These are phyloP conservation scores for Lophotriccus pileatus DNA, from an alignment of 2,797 vertebrate genomes.

Conservation along the genomic window DNA sequence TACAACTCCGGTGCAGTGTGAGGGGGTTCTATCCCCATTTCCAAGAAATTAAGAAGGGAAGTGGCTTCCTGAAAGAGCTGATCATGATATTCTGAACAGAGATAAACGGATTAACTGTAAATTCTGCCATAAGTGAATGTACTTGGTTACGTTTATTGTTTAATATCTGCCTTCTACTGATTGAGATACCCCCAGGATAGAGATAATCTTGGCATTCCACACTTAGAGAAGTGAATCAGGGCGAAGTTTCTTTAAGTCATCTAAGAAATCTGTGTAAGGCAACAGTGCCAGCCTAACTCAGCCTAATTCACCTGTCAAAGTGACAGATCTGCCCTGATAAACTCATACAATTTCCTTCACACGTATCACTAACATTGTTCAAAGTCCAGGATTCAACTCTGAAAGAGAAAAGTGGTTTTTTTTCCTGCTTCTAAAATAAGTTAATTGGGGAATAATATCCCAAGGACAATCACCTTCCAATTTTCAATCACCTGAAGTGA, in stretches of 20 bases:
- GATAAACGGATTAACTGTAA: not conserved
- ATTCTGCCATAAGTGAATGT: not conserved
- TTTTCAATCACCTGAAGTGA: not conserved
- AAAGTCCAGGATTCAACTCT: not conserved
- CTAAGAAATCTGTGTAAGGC: not conserved
- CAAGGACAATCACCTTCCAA: not conserved
- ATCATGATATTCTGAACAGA: not conserved
- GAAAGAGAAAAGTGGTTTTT: not conserved
- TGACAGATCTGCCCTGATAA: not conserved
- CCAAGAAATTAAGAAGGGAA: not conserved
- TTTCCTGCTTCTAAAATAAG: not conserved
- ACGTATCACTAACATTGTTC: not conserved
- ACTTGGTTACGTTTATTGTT: not conserved
- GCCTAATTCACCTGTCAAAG: not conserved
- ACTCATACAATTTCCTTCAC: not conserved
- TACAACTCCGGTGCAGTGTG: not conserved
- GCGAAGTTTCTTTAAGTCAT: not conserved
- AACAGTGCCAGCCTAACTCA: not conserved
- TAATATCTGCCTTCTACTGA: not conserved
- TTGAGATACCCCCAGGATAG: not conserved
- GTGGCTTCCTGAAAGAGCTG: not conserved
- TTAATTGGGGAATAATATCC: not conserved
- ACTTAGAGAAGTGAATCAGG: not conserved
- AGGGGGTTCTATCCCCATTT: not conserved
- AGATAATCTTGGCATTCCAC: not conserved